These are phyloP conservation scores for Bovichtus diacanthus DNA, from an alignment of 2,797 vertebrate species.

Conservation along the genomic window DNA sequence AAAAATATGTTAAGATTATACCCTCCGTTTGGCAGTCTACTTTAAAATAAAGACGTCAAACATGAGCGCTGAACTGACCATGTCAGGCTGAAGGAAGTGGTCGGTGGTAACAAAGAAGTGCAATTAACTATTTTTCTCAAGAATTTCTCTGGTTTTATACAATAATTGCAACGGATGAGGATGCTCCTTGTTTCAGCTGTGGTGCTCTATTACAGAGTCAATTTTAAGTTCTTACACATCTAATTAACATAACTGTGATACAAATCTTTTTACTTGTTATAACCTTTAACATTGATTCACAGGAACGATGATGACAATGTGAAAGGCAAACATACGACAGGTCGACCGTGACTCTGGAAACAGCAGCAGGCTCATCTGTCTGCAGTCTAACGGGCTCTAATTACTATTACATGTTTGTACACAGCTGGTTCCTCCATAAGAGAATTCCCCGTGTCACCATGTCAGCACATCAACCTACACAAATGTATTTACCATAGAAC, in stretches of 20 bases:
- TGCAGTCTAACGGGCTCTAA: slow-evolving; percentile 63
- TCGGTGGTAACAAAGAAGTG: slow-evolving; percentile 43
- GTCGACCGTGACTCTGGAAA: slow-evolving; percentile 52
- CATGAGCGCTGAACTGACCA: slow-evolving; percentile 34
- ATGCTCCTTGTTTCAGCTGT: not conserved
- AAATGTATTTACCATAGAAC: slow-evolving; percentile 77
- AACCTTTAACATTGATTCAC: slow-evolving; percentile 11
- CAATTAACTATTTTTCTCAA: slow-evolving; percentile 26
- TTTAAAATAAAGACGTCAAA: slow-evolving; percentile 35
- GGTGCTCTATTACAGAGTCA: not conserved
- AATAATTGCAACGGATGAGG: not conserved
- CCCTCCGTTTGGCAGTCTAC: not conserved
- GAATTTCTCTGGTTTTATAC: slow-evolving; percentile 20
- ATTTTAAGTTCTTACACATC: no score
- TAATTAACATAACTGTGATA: not conserved
- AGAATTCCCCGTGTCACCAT: slow-evolving; percentile 72
- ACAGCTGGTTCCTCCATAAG: slow-evolving; percentile 85
- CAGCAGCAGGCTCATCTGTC: slow-evolving; percentile 57
- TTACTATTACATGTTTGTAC: slow-evolving; percentile 83
- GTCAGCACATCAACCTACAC: slow-evolving; percentile 78
- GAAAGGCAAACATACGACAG: slow-evolving; percentile 42
- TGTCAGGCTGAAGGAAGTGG: slow-evolving; percentile 54
- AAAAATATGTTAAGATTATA: not conserved
- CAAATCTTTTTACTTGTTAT: not conserved
- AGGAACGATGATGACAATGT: slow-evolving; percentile 3